These are phyloP conservation scores for Rhineura floridana DNA, from an alignment of 2,113 vertebrate species.

Conservation along the genomic window DNA sequence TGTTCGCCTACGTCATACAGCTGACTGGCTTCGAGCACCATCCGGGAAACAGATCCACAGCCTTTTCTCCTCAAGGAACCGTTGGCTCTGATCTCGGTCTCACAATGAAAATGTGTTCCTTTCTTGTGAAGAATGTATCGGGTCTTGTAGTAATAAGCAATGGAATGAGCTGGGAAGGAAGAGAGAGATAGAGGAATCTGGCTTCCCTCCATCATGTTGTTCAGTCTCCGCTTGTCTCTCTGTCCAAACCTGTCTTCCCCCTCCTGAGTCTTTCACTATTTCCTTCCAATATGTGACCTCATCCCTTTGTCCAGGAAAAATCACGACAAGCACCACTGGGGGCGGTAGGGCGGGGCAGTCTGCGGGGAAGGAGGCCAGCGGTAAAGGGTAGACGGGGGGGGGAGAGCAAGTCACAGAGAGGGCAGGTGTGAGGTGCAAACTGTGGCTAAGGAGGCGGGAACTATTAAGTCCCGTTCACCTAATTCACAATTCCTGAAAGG, in stretches of 20 bases:
- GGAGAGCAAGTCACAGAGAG: too few relatives aligned
- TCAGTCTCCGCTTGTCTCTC: not conserved
- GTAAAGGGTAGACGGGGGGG: not conserved
- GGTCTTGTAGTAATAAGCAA: slow-evolving; percentile 11
- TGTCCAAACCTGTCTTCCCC: not conserved
- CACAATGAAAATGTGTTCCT: slow-evolving; percentile 13
- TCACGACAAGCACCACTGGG: not conserved
- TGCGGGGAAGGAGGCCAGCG: slow-evolving; percentile 7
- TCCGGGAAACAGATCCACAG: not conserved
- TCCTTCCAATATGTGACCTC: not conserved
- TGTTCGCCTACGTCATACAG: not conserved
- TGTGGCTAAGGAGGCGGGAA: too few relatives aligned
- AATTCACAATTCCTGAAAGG: too few relatives aligned
- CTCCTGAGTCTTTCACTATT: not conserved
- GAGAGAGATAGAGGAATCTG: not conserved
- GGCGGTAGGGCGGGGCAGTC: not conserved
- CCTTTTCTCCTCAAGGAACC: slow-evolving; percentile 10
- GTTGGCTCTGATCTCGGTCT: slow-evolving; percentile 16
- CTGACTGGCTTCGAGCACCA: not conserved
- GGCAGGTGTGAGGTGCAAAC: too few relatives aligned
- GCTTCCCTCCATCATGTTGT: not conserved
- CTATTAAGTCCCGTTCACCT: too few relatives aligned
- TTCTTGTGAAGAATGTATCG: slow-evolving; percentile 11
- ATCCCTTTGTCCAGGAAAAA: not conserved
- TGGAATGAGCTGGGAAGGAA: not conserved